A percentile compares a stretch with the other conserved stretches of the same genome.
Conservation (phyloP, 2,888 invertebrate genomes). For the Drosophila pseudotakahashii region DNA sequence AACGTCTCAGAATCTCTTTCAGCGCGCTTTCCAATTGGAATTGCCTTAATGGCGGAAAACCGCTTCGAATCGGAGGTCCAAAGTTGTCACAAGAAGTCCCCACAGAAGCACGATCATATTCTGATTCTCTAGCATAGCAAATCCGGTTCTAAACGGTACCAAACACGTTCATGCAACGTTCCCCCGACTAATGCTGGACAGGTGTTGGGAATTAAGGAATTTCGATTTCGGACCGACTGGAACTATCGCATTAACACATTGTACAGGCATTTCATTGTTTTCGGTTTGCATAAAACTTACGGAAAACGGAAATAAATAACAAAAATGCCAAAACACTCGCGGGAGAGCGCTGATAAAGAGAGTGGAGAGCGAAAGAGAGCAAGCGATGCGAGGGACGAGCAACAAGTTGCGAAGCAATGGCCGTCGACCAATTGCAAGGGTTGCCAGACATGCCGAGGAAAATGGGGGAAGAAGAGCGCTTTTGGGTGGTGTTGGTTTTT, state of each 20-base stretch:
- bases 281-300: conserved; percentile 21
- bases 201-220: conserved; percentile 7
- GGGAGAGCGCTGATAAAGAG: conserved; percentile 32
- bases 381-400: conserved; percentile 60
- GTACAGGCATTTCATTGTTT: conserved; percentile 17
- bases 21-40: conserved; percentile 31
- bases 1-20: conserved; percentile 17
- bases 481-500: conserved; percentile 40
- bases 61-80: conserved; percentile 46
- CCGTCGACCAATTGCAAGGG: conserved; percentile 64
- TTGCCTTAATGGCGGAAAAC: conserved; percentile 50
- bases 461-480: conserved; percentile 44
- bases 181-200: conserved; percentile 12
- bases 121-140: conserved; percentile 42
- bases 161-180: conserved; percentile 45
- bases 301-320: conserved; percentile 41
- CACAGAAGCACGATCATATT: conserved; percentile 41
- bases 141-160: conserved; percentile 73
- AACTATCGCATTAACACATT: conserved; percentile 5
- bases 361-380: conserved; percentile 42
- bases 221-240: not conserved
- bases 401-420: conserved; percentile 77
- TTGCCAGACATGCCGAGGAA: conserved; percentile 62
- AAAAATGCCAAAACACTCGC: conserved; percentile 41
- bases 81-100: conserved; percentile 64